phyloP scores from a whole-genome alignment of 2,797 vertebrate species.

The Harpagifer antarcticus region DNA sequence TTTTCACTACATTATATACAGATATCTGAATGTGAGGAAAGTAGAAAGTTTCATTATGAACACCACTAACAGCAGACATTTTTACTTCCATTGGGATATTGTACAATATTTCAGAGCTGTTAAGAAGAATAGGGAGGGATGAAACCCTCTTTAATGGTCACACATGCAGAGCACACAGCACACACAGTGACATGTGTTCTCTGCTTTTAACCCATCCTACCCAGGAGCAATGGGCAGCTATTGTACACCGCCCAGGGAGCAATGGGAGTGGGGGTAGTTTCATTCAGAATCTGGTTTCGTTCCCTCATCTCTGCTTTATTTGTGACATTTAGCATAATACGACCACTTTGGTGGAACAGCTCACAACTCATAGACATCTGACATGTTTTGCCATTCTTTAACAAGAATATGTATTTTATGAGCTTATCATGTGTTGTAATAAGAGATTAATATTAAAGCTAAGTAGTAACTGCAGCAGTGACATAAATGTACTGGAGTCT shows the following conservation, averaged over 20 bases:
- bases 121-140: too few species aligned
- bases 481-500: background rate
- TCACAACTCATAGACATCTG: too few species aligned
- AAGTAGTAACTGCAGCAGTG: background rate
- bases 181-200: too few species aligned
- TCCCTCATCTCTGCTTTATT: background rate
- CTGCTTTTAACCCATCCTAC: too few species aligned
- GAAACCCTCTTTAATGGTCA: too few species aligned
- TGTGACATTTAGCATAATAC: background rate
- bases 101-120: slow-evolving; percentile 2
- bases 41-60: background rate
- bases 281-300: background rate
- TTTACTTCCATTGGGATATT: slow-evolving; percentile 10
- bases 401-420: background rate
- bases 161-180: too few species aligned
- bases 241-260: too few species aligned
- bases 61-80: slow-evolving; percentile 7
- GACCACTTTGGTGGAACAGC: background rate
- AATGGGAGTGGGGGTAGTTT: too few species aligned
- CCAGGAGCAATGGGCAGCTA: too few species aligned
- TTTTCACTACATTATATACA: background rate
- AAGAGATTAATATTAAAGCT: background rate
- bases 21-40: background rate
- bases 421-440: background rate
- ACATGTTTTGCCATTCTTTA: background rate